A percentile compares a stretch with the other conserved stretches of the same genome.
phyloP scores from a whole-genome alignment of 2,113 vertebrate genomes.

The Donacobius atricapilla region DNA sequence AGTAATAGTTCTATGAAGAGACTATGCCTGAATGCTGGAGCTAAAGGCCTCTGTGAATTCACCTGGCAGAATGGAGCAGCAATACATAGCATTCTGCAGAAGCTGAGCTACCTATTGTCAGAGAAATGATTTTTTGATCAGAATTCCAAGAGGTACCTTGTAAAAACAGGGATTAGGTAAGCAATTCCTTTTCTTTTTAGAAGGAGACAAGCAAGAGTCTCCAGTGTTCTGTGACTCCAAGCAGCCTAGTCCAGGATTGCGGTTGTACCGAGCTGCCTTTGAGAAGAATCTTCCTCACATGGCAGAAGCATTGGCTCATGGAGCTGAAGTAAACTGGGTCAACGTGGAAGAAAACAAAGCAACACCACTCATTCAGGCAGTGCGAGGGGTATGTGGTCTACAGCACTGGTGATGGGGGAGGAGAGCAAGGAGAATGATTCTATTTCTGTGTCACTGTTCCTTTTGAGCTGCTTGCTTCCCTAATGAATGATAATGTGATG shows the following conservation, averaged over 20 bases:
- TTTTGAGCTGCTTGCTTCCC: neutral
- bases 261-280: constrained; percentile 88
- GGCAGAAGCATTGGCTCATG: constrained; percentile 93
- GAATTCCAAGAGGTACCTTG: neutral
- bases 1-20: neutral
- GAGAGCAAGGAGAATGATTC: neutral
- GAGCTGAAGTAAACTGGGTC: constrained; percentile 94
- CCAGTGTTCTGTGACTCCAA: constrained; percentile 78
- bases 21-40: neutral
- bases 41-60: neutral
- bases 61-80: neutral
- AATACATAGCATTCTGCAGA: neutral
- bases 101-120: neutral
- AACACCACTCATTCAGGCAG: constrained; percentile 94
- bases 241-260: constrained; percentile 81
- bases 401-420: neutral
- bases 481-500: neutral
- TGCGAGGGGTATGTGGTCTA: constrained; percentile 84
- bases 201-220: constrained; percentile 75
- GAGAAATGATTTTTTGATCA: neutral
- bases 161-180: neutral
- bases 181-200: constrained; percentile 45
- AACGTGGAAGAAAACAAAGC: constrained; percentile 84
- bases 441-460: neutral
- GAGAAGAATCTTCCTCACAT: constrained; percentile 90